Percentiles rank a stretch among this genome's conserved stretches.
phyloP scores from a whole-genome alignment of 2,797 vertebrate species.

The Clarias laeviceps region DNA sequence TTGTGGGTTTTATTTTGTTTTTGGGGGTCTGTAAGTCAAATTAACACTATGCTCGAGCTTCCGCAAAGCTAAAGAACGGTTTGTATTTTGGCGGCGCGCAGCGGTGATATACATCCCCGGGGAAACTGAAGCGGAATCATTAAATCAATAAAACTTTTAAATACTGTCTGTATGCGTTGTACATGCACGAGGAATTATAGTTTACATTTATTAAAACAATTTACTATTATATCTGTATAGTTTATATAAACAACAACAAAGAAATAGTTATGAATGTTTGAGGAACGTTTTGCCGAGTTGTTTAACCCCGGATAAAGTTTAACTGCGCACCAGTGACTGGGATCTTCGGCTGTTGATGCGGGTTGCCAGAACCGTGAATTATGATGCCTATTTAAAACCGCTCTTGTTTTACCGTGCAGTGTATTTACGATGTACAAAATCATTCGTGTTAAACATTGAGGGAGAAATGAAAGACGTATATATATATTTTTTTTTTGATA shows the following conservation, averaged over 20 bases:
- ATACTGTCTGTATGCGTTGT: not conserved
- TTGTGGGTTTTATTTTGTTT: not conserved
- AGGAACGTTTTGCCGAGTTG: constrained; percentile 3
- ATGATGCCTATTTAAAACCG: too few species aligned
- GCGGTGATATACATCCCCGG: constrained; percentile 29
- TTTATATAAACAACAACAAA: not conserved
- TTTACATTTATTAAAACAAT: not conserved
- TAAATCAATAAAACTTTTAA: not conserved
- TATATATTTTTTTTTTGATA: not conserved
- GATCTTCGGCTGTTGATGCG: not conserved
- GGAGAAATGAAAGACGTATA: not conserved
- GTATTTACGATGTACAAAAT: not conserved
- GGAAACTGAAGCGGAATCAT: constrained; percentile 25
- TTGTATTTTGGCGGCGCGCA: constrained; percentile 57
- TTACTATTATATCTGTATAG: not conserved
- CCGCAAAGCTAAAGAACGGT: not conserved
- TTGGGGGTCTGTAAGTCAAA: not conserved
- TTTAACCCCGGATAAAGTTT: constrained; percentile 31
- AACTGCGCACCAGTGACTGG: constrained; percentile 25
- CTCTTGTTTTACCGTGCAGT: not conserved
- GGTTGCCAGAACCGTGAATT: not conserved
- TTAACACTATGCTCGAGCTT: not conserved
- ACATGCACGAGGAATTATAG: not conserved
- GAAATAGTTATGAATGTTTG: not conserved
- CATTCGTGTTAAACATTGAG: not conserved